Base-by-base conservation (phyloP, 2,113 vertebrate species). In the Chloropsis hardwickii region DNA sequence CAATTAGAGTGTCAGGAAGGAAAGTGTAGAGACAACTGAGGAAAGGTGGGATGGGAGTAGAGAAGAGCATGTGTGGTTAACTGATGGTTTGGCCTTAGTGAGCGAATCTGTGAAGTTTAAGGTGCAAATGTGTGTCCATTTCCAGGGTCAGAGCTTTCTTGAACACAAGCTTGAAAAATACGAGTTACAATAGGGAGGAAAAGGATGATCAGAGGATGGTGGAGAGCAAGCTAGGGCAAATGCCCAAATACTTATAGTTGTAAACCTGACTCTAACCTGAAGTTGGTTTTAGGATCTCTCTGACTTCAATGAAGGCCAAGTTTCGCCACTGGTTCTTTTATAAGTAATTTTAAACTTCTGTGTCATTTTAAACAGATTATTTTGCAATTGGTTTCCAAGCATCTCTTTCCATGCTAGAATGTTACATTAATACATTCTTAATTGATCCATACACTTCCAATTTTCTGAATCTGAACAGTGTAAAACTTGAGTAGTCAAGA, bases 401-500 rank as follows among this genome's bases (percentile, higher is more conserved):
- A 94, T 94, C 88, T 88, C 83, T 96, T 92, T 83, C 95, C 96
- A 81, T 91, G 93, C 84, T 96, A 87, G 96, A 97, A 97, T 92
- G 93, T 97, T 95, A 96, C 92, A 93, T 96, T 98, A 97, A 98
- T 97, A 97, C 90, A 81, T 95, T 97, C 96, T 96, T 98, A 98
- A 98, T 95, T 97, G 96, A 97, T 96, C 89, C 94, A 94, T 94
- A 94, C 50, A 1, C 84, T 97, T 97, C 91, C 81, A 96, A 79
- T 98, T 98, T 98, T 97, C 94, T 95, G 95, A 97, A 97, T 89
- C 74, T 90, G 97, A 94, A 87, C 92, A 95, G 84, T 95, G 81
- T 94, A 96, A 95, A 97, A 96, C 82, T 61, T 65, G 72, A 93
- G 70, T 94, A 88, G 83, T 89, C 78, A 94, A 73, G 89, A 96